These are phyloP conservation scores for Mythimna vitellina DNA, from an alignment of 2,888 invertebrate genomes.

Conservation along the genomic window DNA sequence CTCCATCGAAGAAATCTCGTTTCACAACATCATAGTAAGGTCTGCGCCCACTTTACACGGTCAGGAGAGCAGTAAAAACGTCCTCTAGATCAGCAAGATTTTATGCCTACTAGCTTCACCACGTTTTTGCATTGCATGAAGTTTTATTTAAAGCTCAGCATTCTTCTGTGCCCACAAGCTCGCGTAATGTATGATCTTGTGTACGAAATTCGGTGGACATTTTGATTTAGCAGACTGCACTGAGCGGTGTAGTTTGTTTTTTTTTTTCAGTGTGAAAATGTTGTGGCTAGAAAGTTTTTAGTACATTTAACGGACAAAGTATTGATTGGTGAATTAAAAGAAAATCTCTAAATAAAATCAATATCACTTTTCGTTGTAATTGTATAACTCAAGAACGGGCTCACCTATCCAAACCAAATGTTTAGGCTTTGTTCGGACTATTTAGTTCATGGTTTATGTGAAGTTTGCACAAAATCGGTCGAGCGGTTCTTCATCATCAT, in stretches of 20 bases:
- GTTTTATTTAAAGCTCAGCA: conserved; percentile 34
- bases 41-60: conserved; percentile 36
- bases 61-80: conserved; percentile 57
- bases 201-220: conserved; percentile 8
- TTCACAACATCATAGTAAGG: conserved; percentile 26
- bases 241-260: background rate
- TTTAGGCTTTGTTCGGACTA: too few relatives aligned
- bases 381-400: too few relatives aligned
- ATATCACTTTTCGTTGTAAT: too few relatives aligned
- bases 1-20: background rate
- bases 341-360: too few relatives aligned
- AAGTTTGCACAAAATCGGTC: too few relatives aligned
- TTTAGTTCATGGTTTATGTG: too few relatives aligned
- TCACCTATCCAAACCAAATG: too few relatives aligned
- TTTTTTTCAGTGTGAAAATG: background rate
- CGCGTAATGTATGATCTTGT: conserved; percentile 12
- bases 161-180: background rate
- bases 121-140: conserved; percentile 45
- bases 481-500: too few relatives aligned
- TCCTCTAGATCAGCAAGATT: conserved; percentile 60
- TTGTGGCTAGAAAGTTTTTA: background rate
- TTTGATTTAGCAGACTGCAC: conserved; percentile 14
- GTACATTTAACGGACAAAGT: background rate
- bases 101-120: conserved; percentile 35
- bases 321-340: too few relatives aligned